Percentiles rank a stretch among this genome's conserved stretches.
Conservation (phyloP, 2,888 invertebrate species). For the Dicyrtomina minuta region DNA sequence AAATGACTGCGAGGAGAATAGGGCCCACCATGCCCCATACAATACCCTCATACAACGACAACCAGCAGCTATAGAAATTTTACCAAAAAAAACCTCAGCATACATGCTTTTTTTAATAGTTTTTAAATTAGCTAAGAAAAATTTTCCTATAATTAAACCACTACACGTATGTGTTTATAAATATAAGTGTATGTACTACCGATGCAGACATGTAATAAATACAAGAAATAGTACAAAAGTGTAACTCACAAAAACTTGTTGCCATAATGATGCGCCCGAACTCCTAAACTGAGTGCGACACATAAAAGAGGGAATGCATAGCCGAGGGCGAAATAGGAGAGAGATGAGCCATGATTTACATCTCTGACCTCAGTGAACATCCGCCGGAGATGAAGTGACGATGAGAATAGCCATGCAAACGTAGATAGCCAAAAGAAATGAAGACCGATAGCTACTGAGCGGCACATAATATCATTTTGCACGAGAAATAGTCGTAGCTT, state of each 20-base stretch:
- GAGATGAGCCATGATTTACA: conserved; percentile 92
- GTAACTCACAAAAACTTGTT: conserved; percentile 84
- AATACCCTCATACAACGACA: conserved; percentile 87
- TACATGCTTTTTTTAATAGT: conserved; percentile 12
- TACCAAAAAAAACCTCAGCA: conserved; percentile 34
- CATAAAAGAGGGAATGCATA: conserved; percentile 90
- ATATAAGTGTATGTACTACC: conserved; percentile 11
- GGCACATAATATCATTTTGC: conserved; percentile 71
- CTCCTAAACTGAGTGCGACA: conserved; percentile 86
- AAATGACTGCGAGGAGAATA: conserved; percentile 67
- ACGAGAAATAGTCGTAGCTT: conserved; percentile 78
- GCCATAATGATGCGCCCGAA: conserved; percentile 91
- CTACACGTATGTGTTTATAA: too few species aligned
- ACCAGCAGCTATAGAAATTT: conserved; percentile 77
- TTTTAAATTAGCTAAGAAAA: too few species aligned
- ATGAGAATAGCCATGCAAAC: conserved; percentile 88
- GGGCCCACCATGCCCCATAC: conserved; percentile 96
- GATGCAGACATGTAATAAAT: too few species aligned
- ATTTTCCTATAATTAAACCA: conserved; percentile 15
- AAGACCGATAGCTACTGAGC: conserved; percentile 60
- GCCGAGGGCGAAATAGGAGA: conserved; percentile 85
- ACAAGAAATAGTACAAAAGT: background rate
- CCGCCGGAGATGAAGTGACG: conserved; percentile 87
- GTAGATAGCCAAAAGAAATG: conserved; percentile 91
- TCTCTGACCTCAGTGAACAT: conserved; percentile 94